phyloP scores from a whole-genome alignment of 2,797 vertebrate genomes.

The Antrozous pallidus region DNA sequence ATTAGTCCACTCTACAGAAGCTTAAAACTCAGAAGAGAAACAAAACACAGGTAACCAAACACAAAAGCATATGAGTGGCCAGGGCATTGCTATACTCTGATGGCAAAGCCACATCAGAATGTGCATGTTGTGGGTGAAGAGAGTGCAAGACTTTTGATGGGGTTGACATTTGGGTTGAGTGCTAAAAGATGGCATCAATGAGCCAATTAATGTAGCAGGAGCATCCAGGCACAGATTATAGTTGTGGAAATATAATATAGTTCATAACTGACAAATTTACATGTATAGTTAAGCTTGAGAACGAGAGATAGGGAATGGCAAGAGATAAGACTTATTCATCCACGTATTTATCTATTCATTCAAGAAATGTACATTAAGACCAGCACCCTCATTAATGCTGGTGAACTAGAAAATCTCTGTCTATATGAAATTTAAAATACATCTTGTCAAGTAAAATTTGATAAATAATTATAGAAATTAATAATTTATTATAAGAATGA shows the following conservation, averaged over 20 bases:
- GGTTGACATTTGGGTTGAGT: not conserved
- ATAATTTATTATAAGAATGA: not conserved
- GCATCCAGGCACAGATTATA: not conserved
- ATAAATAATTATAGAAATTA: conserved; percentile 10
- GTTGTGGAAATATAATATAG: not conserved
- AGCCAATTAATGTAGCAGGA: not conserved
- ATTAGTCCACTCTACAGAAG: not conserved
- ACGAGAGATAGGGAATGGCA: not conserved
- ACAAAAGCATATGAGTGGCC: not conserved
- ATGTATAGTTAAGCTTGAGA: not conserved
- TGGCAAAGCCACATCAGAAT: not conserved
- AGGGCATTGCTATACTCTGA: not conserved
- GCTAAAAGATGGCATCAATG: not conserved
- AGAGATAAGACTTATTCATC: not conserved
- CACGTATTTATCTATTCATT: not conserved
- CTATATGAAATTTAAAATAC: conserved; percentile 14
- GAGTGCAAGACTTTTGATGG: not conserved
- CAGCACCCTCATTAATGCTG: not conserved
- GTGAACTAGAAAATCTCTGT: not conserved
- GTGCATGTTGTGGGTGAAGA: not conserved
- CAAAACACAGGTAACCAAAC: not conserved
- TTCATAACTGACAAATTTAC: not conserved
- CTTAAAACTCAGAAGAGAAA: not conserved
- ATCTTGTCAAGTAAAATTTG: not conserved
- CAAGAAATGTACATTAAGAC: not conserved